Evolutionary conservation across 2,888 invertebrate species (phyloP).

Genomic region (Drosophila histrio): DNA sequence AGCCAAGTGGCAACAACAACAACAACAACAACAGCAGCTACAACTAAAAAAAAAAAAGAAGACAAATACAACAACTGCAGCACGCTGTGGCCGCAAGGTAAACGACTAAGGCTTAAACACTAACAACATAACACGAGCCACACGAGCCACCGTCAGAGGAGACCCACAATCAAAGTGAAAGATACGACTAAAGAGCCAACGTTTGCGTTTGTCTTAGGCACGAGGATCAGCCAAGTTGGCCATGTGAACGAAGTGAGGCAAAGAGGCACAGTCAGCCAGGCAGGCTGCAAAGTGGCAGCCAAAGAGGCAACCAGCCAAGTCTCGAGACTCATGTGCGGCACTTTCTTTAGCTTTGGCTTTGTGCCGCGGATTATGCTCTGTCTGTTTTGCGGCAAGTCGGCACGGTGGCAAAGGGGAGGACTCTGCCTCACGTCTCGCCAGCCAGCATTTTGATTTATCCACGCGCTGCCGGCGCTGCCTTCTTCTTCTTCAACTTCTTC

Average conservation of each 20-base stretch:
- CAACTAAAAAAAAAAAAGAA: conserved; percentile 25
- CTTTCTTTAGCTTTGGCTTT: conserved; percentile 65
- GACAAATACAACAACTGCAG: conserved; percentile 8
- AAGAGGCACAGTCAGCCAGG: conserved; percentile 23
- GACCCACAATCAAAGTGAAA: conserved; percentile 79
- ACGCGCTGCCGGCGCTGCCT: conserved; percentile 73
- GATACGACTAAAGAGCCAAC: conserved; percentile 76
- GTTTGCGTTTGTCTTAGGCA: conserved; percentile 76
- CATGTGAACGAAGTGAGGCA: conserved; percentile 28
- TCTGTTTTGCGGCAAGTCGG: neutral
- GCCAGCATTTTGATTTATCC: conserved; percentile 78
- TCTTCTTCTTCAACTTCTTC: neutral
- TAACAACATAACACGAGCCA: conserved; percentile 65
- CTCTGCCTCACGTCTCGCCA: conserved; percentile 44
- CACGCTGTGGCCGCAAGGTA: conserved; percentile 50
- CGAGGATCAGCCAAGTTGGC: conserved; percentile 59
- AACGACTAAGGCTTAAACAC: conserved; percentile 62
- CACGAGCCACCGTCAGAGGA: conserved; percentile 59
- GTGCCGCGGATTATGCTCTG: conserved; percentile 11
- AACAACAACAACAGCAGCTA: neutral
- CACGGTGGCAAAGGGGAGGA: neutral
- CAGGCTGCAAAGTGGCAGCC: conserved; percentile 23
- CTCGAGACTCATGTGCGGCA: conserved; percentile 63
- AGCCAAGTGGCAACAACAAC: conserved; percentile 65
- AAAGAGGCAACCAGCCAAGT: conserved; percentile 46